Percentiles rank a stretch among this genome's conserved stretches.
phyloP scores from a whole-genome alignment of 2,797 vertebrate genomes.

The Lateolabrax maculatus region DNA sequence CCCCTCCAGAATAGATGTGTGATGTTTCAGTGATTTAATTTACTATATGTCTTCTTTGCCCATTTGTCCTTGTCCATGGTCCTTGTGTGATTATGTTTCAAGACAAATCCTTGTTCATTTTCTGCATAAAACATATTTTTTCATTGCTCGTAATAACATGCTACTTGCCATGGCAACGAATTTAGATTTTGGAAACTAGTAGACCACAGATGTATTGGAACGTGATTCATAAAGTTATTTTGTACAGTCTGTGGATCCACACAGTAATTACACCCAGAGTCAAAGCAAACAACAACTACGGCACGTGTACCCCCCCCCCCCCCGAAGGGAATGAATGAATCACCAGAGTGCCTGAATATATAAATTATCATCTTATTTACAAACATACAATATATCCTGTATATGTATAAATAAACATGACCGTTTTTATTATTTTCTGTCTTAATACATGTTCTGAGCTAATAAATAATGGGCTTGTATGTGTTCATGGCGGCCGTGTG shows the following conservation, averaged over 20 bases:
- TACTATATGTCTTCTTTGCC: background rate
- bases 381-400: conserved; percentile 34
- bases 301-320: background rate
- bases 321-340: conserved; percentile 43
- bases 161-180: conserved; percentile 10
- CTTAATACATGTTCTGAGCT: conserved; percentile 12
- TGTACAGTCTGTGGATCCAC: conserved; percentile 34
- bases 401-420: conserved; percentile 45
- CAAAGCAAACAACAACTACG: conserved; percentile 43
- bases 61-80: background rate
- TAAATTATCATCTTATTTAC: conserved; percentile 54
- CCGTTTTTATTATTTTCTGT: conserved; percentile 39
- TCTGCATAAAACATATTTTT: conserved; percentile 11
- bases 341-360: conserved; percentile 24
- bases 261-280: conserved; percentile 57
- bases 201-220: conserved; percentile 39
- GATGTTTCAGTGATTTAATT: background rate
- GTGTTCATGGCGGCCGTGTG: conserved; percentile 41
- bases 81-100: background rate
- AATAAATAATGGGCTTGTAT: conserved; percentile 31
- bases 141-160: conserved; percentile 6
- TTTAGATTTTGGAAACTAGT: conserved; percentile 33
- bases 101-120: conserved; percentile 19
- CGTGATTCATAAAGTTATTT: conserved; percentile 55
- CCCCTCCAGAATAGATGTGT: background rate